Percentiles rank a stretch among this genome's conserved stretches.
phyloP scores from a whole-genome alignment of 2,888 invertebrate species.

The Epirrhoe tristata region DNA sequence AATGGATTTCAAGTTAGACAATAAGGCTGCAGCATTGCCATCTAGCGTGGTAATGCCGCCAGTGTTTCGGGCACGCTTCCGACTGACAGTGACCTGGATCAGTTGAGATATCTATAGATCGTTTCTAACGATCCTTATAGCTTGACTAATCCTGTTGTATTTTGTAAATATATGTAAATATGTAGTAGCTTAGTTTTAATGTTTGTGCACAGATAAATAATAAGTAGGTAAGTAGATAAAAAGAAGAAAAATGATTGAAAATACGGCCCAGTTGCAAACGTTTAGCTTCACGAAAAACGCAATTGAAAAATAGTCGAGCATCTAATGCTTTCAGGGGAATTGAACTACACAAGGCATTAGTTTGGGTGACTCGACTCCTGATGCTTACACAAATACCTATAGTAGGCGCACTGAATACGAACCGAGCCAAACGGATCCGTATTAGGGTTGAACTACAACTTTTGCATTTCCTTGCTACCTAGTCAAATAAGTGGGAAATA shows the following conservation, averaged over 20 bases:
- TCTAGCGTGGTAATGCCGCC: too few relatives aligned
- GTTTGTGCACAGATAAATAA: too few relatives aligned
- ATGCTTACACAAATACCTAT: constrained; percentile 55
- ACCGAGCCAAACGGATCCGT: constrained; percentile 72
- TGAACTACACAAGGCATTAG: constrained; percentile 41
- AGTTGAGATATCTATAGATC: too few relatives aligned
- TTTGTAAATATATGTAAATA: too few relatives aligned
- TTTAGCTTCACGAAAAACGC: constrained; percentile 7
- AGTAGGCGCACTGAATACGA: constrained; percentile 72
- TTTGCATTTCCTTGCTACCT: neutral
- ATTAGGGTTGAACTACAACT: constrained; percentile 48
- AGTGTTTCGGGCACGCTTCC: too few relatives aligned
- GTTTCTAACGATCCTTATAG: too few relatives aligned
- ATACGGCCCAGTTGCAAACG: constrained; percentile 6
- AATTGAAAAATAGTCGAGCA: constrained; percentile 24
- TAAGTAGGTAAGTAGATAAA: too few relatives aligned
- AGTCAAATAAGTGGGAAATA: neutral
- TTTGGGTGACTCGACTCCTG: constrained; percentile 44
- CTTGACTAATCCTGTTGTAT: too few relatives aligned
- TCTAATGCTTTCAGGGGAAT: constrained; percentile 26
- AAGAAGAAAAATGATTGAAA: neutral
- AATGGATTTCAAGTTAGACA: too few relatives aligned
- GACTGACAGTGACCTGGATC: too few relatives aligned
- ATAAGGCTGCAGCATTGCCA: too few relatives aligned
- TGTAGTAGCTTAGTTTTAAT: too few relatives aligned